Conservation (phyloP, 2,888 invertebrate species). For the Polydrusus tereticollis region DNA sequence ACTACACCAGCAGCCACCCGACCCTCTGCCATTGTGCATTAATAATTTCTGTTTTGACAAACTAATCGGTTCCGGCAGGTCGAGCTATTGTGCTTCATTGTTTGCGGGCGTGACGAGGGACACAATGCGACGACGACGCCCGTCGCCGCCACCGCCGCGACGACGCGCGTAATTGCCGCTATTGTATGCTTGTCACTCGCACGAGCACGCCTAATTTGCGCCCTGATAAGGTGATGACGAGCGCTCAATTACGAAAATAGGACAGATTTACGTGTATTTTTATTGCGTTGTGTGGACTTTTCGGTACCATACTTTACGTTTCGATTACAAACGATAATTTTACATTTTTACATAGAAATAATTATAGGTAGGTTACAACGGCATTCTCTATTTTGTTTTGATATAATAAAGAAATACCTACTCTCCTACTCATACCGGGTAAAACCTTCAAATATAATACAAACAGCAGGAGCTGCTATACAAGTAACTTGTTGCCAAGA, state of each 20-base stretch:
- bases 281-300: conserved; percentile 13
- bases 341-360: no score
- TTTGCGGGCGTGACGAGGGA: conserved; percentile 51
- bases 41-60: conserved; percentile 51
- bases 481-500: no score
- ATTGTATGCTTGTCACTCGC: conserved; percentile 67
- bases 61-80: conserved; percentile 47
- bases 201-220: conserved; percentile 68
- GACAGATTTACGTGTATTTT: conserved; percentile 10
- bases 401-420: no score
- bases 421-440: no score
- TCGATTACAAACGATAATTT: neutral
- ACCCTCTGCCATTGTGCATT: conserved; percentile 43
- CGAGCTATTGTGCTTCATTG: conserved; percentile 42
- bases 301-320: neutral
- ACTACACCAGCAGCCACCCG: conserved; percentile 48
- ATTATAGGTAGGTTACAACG: no score
- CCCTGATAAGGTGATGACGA: conserved; percentile 49
- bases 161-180: conserved; percentile 67
- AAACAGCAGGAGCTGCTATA: no score
- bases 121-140: conserved; percentile 52
- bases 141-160: conserved; percentile 62
- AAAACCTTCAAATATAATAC: no score
- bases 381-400: no score
- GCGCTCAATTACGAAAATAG: conserved; percentile 23